These are phyloP conservation scores for Natrix natrix DNA, from an alignment of 2,797 vertebrate species.

Conservation along the genomic window DNA sequence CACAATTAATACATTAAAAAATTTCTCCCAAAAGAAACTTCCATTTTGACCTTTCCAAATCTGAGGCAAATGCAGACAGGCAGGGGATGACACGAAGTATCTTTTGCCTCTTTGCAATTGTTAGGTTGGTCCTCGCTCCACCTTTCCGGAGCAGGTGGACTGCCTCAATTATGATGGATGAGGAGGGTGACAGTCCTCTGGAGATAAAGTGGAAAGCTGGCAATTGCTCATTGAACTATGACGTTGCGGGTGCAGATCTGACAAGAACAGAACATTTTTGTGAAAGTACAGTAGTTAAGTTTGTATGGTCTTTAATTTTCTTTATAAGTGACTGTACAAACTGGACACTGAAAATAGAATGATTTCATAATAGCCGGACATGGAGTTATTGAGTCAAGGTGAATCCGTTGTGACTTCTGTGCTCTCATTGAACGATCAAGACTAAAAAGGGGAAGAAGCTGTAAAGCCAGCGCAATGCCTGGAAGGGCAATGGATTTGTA, in stretches of 20 bases:
- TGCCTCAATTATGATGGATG: constrained; percentile 59
- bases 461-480: background rate
- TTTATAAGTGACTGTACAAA: constrained; percentile 22
- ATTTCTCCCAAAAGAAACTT: constrained; percentile 9
- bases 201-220: constrained; percentile 40
- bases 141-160: constrained; percentile 58
- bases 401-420: background rate
- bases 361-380: background rate
- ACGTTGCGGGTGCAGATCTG: constrained; percentile 58
- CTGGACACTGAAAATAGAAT: background rate
- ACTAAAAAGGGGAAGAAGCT: background rate
- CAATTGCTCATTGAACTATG: constrained; percentile 59
- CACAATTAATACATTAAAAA: background rate
- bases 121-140: constrained; percentile 32
- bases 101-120: constrained; percentile 48
- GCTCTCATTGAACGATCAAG: background rate
- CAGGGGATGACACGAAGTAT: constrained; percentile 54
- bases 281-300: constrained; percentile 49
- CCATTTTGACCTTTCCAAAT: constrained; percentile 44
- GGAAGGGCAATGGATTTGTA: background rate
- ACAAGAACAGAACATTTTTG: constrained; percentile 55
- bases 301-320: constrained; percentile 51
- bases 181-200: constrained; percentile 57
- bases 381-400: background rate
- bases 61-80: constrained; percentile 45